A percentile compares a stretch with the other conserved stretches of the same genome.
phyloP scores from a whole-genome alignment of 2,888 invertebrate genomes.

The Coronaproctus castanopsis region DNA sequence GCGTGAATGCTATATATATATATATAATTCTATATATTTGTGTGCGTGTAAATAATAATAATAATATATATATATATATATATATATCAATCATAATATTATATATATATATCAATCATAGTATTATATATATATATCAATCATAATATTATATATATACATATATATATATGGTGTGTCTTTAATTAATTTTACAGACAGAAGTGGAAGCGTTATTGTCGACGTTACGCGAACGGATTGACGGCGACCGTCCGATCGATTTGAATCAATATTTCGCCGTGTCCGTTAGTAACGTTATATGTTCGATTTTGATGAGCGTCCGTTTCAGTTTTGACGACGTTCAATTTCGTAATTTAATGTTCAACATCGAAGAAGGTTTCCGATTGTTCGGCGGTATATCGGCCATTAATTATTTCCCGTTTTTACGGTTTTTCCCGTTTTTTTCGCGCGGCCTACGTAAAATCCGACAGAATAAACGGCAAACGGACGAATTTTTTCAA shows the following conservation, averaged over 20 bases:
- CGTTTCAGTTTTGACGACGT: slow-evolving; percentile 58
- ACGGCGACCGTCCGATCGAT: slow-evolving; percentile 36
- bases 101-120: no score
- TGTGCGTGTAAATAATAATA: no score
- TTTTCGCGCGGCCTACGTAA: slow-evolving; percentile 32
- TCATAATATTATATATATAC: no score
- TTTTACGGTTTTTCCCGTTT: slow-evolving; percentile 42
- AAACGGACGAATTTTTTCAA: slow-evolving; percentile 69
- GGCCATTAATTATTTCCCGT: slow-evolving; percentile 63
- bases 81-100: no score
- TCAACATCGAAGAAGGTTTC: slow-evolving; percentile 81
- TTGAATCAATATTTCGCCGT: slow-evolving; percentile 49
- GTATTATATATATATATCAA: no score
- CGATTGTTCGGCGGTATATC: slow-evolving; percentile 62
- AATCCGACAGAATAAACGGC: slow-evolving; percentile 47
- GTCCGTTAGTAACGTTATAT: slow-evolving; percentile 75
- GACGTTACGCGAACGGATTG: slow-evolving; percentile 37
- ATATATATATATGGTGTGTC: no score
- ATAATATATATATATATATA: no score
- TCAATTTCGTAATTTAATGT: slow-evolving; percentile 57
- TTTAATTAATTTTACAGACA: no score
- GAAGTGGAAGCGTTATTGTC: slow-evolving; percentile 57
- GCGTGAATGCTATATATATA: no score
- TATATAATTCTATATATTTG: no score
- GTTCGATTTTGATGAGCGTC: slow-evolving; percentile 73